Conservation (phyloP, 2,113 vertebrate genomes). For the Myotis davidii region DNA sequence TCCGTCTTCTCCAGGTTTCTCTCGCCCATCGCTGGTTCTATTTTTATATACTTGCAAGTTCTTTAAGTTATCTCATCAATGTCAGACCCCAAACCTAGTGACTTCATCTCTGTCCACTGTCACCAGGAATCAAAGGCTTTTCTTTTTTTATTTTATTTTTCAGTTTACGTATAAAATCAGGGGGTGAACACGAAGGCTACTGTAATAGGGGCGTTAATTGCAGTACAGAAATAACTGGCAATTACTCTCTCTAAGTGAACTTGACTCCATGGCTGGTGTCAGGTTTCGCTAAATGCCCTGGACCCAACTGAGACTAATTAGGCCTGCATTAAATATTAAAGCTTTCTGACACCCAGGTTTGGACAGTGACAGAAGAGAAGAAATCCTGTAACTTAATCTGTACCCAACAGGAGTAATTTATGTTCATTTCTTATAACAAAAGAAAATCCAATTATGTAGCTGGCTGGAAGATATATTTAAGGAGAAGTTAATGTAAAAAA, state of each 20-base stretch:
- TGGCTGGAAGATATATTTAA: constrained; percentile 84
- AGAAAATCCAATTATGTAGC: constrained; percentile 88
- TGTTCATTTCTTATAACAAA: constrained; percentile 86
- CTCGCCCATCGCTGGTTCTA: constrained; percentile 12
- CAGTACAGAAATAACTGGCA: constrained; percentile 81
- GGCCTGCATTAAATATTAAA: constrained; percentile 91
- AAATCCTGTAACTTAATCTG: constrained; percentile 88
- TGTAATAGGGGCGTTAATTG: constrained; percentile 76
- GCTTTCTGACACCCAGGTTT: constrained; percentile 85
- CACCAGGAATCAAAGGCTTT: constrained; percentile 64
- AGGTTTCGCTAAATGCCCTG: constrained; percentile 88
- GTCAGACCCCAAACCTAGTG: constrained; percentile 79
- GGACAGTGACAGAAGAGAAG: constrained; percentile 86
- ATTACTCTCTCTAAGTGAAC: constrained; percentile 89
- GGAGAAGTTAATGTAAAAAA: constrained; percentile 83
- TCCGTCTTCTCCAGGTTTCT: constrained; percentile 1
- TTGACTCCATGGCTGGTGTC: constrained; percentile 86
- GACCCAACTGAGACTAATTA: constrained; percentile 88
- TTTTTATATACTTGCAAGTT: constrained; percentile 49
- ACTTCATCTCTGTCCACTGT: constrained; percentile 80
- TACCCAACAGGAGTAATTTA: constrained; percentile 88
- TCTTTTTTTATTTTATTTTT: constrained; percentile 55
- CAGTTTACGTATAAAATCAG: constrained; percentile 75
- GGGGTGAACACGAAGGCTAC: constrained; percentile 69
- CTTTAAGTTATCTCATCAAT: constrained; percentile 78